These are phyloP conservation scores for Tetrapedia diversipes DNA, from an alignment of 2,888 invertebrate species.

Conservation along the genomic window DNA sequence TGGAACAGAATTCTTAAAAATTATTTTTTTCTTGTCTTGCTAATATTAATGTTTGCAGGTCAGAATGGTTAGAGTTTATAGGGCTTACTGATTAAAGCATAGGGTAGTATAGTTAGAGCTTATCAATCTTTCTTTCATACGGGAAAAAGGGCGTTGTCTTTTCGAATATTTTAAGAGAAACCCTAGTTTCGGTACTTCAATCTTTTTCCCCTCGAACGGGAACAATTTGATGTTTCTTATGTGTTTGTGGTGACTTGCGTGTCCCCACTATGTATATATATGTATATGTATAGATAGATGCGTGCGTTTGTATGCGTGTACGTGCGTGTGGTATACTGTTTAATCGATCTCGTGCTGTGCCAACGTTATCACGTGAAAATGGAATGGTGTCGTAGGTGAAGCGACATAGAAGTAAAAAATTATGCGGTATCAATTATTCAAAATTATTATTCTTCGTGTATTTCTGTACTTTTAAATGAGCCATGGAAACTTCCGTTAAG, in stretches of 20 bases:
- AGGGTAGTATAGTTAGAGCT: not conserved
- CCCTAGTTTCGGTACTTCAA: not conserved
- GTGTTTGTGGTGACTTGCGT: conserved; percentile 12
- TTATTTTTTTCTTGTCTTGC: not conserved
- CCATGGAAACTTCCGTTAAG: not conserved
- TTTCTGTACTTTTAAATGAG: not conserved
- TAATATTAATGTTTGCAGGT: conserved; percentile 31
- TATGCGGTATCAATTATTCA: not conserved
- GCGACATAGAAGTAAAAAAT: not conserved
- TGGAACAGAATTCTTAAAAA: conserved; percentile 5
- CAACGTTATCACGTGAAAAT: conserved; percentile 59
- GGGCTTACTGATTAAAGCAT: no score
- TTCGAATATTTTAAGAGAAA: not conserved
- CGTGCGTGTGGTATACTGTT: conserved; percentile 43
- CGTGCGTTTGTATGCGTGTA: conserved; percentile 10
- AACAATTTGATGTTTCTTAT: not conserved
- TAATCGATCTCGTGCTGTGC: conserved; percentile 60
- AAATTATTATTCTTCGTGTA: not conserved
- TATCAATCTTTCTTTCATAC: not conserved
- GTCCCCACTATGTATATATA: not conserved
- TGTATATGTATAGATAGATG: not conserved
- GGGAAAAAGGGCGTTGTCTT: conserved; percentile 52
- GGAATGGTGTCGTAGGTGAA: conserved; percentile 28
- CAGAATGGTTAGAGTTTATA: no score
- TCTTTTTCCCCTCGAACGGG: not conserved